Conservation (phyloP, 1,140 invertebrate genomes). For the Pentalonia nigronervosa region DNA sequence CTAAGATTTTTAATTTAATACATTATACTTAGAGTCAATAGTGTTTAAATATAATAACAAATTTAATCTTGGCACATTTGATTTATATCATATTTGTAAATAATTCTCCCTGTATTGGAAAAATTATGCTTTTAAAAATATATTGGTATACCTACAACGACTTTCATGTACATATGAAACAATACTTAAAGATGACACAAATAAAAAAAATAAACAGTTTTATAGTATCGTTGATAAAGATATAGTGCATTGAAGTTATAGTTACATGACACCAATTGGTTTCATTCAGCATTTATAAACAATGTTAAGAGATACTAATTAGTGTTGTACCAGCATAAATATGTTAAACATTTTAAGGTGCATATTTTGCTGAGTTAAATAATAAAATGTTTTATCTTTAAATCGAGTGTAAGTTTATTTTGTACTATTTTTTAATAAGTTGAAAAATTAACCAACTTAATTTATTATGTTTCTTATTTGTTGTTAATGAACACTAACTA, state of each 20-base stretch:
- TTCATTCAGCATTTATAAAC: not conserved
- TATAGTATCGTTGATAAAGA: not conserved
- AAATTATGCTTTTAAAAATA: not conserved
- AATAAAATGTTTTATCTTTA: not conserved
- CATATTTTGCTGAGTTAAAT: not conserved
- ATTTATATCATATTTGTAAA: not conserved
- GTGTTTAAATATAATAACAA: not conserved
- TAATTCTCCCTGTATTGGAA: not conserved
- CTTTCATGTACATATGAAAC: not conserved
- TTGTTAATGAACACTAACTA: too few relatives aligned
- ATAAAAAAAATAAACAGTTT: not conserved
- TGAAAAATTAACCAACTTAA: not conserved
- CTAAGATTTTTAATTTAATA: not conserved
- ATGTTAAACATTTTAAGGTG: not conserved
- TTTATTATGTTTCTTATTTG: too few relatives aligned
- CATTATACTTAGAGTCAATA: not conserved
- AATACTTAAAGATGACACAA: not conserved
- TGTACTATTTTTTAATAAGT: not conserved
- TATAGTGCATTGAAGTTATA: not conserved
- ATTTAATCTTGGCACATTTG: not conserved
- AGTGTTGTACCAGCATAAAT: too few relatives aligned
- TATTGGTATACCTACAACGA: not conserved
- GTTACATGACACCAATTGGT: not conserved
- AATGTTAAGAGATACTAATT: not conserved
- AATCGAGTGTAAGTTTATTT: not conserved